Percentiles rank a stretch among this genome's conserved stretches.
phyloP scores from a whole-genome alignment of 2,797 vertebrate genomes.

The Epinephelus coioides region DNA sequence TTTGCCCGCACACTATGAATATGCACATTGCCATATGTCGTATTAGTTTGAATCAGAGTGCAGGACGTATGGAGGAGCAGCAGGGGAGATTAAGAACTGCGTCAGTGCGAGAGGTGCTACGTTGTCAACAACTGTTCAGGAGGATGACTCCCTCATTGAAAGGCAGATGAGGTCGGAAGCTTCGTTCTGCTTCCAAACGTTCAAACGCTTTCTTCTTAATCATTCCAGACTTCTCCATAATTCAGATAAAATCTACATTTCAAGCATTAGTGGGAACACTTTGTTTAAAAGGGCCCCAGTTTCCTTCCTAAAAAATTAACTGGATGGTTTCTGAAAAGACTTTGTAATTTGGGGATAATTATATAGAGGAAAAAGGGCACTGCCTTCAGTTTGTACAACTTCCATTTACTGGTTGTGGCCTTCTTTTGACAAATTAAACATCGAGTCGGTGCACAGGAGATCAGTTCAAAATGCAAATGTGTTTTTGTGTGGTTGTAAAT shows the following conservation, averaged over 20 bases:
- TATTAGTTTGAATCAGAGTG: slow-evolving; percentile 45
- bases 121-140: slow-evolving; percentile 41
- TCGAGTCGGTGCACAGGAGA: not conserved
- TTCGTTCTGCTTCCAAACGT: slow-evolving; percentile 11
- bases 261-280: slow-evolving; percentile 3
- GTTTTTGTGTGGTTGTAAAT: not conserved
- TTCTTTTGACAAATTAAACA: not conserved
- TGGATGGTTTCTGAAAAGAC: not conserved
- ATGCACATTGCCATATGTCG: slow-evolving; percentile 64
- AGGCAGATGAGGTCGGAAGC: slow-evolving; percentile 47
- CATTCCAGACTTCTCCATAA: slow-evolving; percentile 23
- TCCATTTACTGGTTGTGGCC: not conserved
- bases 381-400: not conserved
- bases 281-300: slow-evolving; percentile 14
- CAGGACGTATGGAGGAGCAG: slow-evolving; percentile 53
- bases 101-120: slow-evolving; percentile 39
- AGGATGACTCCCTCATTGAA: slow-evolving; percentile 35
- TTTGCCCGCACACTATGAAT: slow-evolving; percentile 50
- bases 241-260: slow-evolving; percentile 42
- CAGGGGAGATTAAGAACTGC: slow-evolving; percentile 48
- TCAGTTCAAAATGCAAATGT: not conserved
- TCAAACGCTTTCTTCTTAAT: slow-evolving; percentile 25
- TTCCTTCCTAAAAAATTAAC: not conserved
- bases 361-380: not conserved
- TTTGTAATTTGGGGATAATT: not conserved